These are phyloP conservation scores for Coptodon bakossiorum DNA, from an alignment of 2,113 vertebrate species.

Conservation along the genomic window DNA sequence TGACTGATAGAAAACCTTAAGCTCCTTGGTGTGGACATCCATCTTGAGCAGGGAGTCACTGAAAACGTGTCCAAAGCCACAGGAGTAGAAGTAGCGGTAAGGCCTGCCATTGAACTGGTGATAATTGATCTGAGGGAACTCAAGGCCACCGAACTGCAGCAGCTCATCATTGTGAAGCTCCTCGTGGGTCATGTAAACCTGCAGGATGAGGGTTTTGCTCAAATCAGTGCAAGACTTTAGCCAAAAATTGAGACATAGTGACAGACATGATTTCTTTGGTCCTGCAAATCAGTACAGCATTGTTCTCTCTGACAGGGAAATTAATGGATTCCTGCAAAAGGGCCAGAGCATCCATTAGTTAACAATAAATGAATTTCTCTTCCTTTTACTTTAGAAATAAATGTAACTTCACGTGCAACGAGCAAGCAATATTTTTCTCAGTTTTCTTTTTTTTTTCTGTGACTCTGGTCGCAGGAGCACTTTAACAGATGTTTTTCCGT, in stretches of 20 bases:
- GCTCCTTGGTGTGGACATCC: constrained; percentile 81
- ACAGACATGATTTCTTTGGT: background rate
- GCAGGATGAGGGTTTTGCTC: background rate
- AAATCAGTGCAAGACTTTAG: background rate
- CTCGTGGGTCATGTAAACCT: constrained; percentile 86
- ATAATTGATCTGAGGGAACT: constrained; percentile 94
- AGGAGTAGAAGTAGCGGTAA: constrained; percentile 86
- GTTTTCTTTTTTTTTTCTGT: background rate
- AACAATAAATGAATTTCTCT: background rate
- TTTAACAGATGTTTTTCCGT: background rate
- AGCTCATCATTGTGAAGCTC: constrained; percentile 77
- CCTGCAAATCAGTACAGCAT: background rate
- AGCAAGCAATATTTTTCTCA: background rate
- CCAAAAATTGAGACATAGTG: background rate
- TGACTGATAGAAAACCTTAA: constrained; percentile 75
- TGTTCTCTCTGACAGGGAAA: background rate
- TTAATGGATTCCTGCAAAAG: background rate
- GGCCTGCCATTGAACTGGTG: constrained; percentile 69
- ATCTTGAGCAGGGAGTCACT: constrained; percentile 86
- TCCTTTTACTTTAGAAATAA: background rate
- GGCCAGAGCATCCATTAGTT: background rate
- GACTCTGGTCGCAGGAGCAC: background rate
- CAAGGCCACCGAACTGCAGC: constrained; percentile 78
- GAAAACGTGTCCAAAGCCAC: constrained; percentile 82
- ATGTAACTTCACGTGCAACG: background rate